Percentiles rank a stretch among this genome's conserved stretches.
Evolutionary conservation across 2,888 invertebrate genomes (phyloP).

Genomic region (Volucella bombylans): DNA sequence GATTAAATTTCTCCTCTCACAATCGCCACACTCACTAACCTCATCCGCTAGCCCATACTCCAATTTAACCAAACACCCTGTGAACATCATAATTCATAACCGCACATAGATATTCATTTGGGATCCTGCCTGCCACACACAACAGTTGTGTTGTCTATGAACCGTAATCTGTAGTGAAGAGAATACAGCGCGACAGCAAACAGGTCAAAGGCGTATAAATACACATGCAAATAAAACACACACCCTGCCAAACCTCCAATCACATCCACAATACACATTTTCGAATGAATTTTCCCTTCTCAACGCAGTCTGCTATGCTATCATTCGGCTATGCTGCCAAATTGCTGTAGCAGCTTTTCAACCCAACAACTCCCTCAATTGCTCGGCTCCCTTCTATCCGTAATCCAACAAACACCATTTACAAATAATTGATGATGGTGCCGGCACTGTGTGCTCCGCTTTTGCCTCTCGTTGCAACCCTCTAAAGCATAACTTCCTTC

Average conservation of each 20-base stretch:
- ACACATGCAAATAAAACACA: constrained; percentile 47
- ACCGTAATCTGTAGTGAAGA: constrained; percentile 42
- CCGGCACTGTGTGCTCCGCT: constrained; percentile 40
- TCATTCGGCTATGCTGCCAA: too few relatives aligned
- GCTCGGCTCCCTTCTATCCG: background rate
- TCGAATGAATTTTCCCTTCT: constrained; percentile 3
- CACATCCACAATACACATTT: constrained; percentile 10
- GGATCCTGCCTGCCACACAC: constrained; percentile 41
- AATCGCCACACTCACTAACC: background rate
- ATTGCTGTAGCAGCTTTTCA: background rate
- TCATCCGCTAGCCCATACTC: too few relatives aligned
- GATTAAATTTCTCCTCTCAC: constrained; percentile 30
- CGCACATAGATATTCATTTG: constrained; percentile 58
- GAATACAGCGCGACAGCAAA: constrained; percentile 39
- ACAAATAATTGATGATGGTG: constrained; percentile 65
- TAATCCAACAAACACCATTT: constrained; percentile 43
- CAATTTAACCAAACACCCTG: background rate
- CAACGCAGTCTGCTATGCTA: too few relatives aligned
- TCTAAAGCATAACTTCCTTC: too few relatives aligned
- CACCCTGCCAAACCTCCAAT: constrained; percentile 1
- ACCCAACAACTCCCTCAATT: background rate
- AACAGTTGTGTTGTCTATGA: constrained; percentile 34
- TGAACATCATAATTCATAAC: constrained; percentile 57
- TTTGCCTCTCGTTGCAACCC: too few relatives aligned
- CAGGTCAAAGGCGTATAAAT: constrained; percentile 62